These are phyloP conservation scores for Malurus splendens DNA, from an alignment of 2,797 vertebrate genomes.

Conservation along the genomic window DNA sequence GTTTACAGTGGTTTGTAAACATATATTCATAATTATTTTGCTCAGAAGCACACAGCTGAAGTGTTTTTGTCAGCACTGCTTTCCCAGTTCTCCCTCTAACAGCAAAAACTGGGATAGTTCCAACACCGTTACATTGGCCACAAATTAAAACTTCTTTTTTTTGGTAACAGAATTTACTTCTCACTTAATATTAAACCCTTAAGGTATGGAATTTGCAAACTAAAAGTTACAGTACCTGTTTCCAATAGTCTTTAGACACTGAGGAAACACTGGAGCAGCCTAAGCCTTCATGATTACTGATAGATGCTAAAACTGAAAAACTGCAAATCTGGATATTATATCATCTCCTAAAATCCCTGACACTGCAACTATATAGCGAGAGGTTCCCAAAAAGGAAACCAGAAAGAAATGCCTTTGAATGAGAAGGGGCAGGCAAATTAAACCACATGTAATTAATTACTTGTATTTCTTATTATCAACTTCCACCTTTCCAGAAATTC, in stretches of 20 bases:
- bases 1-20: slow-evolving; percentile 35
- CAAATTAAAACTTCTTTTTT: background rate
- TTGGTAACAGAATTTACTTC: background rate
- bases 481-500: background rate
- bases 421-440: background rate
- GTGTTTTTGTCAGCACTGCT: slow-evolving; percentile 11
- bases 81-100: background rate
- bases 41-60: slow-evolving; percentile 23
- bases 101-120: background rate
- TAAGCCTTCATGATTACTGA: background rate
- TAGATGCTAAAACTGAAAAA: background rate
- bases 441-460: background rate
- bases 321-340: background rate
- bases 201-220: background rate
- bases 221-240: background rate
- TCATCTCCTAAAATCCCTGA: background rate
- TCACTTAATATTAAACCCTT: background rate
- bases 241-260: background rate
- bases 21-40: slow-evolving; percentile 2
- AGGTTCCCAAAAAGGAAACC: background rate
- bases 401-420: background rate
- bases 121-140: background rate
- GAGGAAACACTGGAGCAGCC: background rate
- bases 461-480: background rate
- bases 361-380: background rate